phyloP scores from a whole-genome alignment of 1,140 invertebrate species.

The Coptotermes formosanus region DNA sequence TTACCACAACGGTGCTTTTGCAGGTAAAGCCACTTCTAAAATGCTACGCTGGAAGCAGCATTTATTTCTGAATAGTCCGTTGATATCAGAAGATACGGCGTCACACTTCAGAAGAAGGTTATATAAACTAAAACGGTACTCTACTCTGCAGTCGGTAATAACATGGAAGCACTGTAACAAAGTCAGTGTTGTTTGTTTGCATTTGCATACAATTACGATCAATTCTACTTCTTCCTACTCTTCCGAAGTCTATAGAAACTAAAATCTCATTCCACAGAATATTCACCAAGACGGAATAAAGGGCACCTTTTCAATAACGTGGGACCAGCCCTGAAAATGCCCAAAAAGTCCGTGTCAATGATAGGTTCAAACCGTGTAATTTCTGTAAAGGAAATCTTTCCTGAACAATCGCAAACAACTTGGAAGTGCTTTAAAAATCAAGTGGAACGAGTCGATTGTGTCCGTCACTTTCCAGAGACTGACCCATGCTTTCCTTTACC shows the following conservation, averaged over 20 bases:
- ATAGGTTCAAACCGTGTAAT: neutral
- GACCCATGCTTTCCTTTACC: neutral
- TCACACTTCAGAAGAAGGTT: no score
- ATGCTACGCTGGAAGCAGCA: no score
- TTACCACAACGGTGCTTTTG: no score
- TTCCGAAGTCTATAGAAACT: neutral
- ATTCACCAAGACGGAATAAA: no score
- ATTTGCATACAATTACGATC: neutral
- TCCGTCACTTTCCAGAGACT: neutral
- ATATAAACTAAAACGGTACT: no score
- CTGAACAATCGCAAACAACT: neutral
- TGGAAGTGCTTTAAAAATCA: conserved; percentile 19
- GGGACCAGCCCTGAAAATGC: neutral
- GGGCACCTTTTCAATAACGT: neutral
- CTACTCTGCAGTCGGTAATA: no score
- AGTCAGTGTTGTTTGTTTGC: no score
- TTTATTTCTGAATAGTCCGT: no score
- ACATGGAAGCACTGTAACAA: no score
- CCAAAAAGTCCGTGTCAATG: neutral
- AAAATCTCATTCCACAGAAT: neutral
- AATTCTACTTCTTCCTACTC: neutral
- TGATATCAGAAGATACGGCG: no score
- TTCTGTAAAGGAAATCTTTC: neutral
- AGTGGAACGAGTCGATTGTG: conserved; percentile 18
- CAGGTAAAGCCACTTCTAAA: no score